Percentiles rank a stretch among this genome's conserved stretches.
These are phyloP conservation scores for Stercorarius parasiticus DNA, from an alignment of 2,113 vertebrate species.

Conservation along the genomic window DNA sequence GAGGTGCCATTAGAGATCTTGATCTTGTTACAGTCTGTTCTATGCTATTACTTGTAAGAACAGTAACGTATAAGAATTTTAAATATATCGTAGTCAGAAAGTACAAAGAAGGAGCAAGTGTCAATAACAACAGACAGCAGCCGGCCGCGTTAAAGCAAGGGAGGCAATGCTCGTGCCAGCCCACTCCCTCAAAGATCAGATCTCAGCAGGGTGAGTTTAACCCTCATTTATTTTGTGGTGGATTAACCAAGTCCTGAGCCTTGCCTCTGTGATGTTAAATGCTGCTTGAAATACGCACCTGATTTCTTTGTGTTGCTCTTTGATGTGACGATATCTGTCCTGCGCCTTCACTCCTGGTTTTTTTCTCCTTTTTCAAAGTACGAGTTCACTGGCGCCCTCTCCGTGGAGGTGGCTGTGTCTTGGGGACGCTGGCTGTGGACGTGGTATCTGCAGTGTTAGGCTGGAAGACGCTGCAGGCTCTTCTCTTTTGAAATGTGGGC, in stretches of 20 bases:
- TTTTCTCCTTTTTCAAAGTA: neutral
- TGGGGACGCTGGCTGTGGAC: neutral
- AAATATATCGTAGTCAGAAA: neutral
- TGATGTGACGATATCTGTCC: neutral
- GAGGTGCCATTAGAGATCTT: conserved; percentile 33
- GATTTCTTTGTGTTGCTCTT: neutral
- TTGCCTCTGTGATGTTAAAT: neutral
- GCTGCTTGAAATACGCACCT: neutral
- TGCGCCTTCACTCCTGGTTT: neutral
- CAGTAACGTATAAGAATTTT: neutral
- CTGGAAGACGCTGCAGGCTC: neutral
- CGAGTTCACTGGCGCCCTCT: neutral
- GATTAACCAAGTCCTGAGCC: neutral
- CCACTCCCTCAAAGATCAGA: neutral
- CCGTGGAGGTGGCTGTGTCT: fast-evolving
- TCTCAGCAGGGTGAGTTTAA: neutral
- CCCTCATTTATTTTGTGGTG: neutral
- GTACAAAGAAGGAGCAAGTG: neutral
- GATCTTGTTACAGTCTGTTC: conserved; percentile 37
- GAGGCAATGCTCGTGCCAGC: neutral
- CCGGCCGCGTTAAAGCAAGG: neutral
- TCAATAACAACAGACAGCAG: neutral
- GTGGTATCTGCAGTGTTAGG: fast-evolving
- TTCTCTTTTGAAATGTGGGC: neutral
- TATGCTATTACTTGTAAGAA: neutral